Base-by-base conservation (phyloP, 1,140 invertebrate genomes). In the Lepeophtheirus salmonis region DNA sequence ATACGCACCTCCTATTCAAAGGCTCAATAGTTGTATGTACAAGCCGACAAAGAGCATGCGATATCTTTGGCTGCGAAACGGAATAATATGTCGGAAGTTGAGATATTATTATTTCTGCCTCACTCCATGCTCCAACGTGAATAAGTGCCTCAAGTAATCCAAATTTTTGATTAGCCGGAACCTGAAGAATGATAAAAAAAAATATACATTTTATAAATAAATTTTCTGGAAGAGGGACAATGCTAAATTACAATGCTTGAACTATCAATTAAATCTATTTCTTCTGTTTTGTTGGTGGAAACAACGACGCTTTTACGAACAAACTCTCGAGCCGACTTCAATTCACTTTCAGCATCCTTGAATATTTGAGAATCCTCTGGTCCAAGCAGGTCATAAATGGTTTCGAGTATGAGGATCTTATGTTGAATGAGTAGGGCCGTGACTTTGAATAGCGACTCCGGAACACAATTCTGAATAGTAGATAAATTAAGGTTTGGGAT, bases 371-470 rank as follows among this genome's bases (percentile, higher is more conserved):
- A 78, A 70, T 96, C 89, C 66, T 84, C 80, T 1, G 92, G 92
- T 21, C 79, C 78, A 25, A 96, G 68, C 83, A 86, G 68, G 14
- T 3, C 26, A 21, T 59, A 50, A 12, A 64, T 61, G 16, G 55
- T 56, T 16, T 22, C 50, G 18, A 55, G 22, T 50, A 61, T 26
- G 62, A 98, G 84, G 6, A 97, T 79, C 55, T 79, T 75, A 72
- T 95, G 79, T 70, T 92, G 86, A 12, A 97, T 70, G 65, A 98
- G 78, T 52, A 94, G 72, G 23, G 92, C 91, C 62, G 89, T 84
- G 1, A 97, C 76, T 68, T 81, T 80, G 73, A 90, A 95, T 3
- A 97, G 73, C 4, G 86, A 84, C 56, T 79, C 78, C 10, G 89
- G 86, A 13, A 85, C 86, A 54, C 72, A n/a, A n/a, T n/a, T n/a